These are phyloP conservation scores for Daphoenositta chrysoptera DNA, from an alignment of 2,113 vertebrate genomes.

Conservation along the genomic window DNA sequence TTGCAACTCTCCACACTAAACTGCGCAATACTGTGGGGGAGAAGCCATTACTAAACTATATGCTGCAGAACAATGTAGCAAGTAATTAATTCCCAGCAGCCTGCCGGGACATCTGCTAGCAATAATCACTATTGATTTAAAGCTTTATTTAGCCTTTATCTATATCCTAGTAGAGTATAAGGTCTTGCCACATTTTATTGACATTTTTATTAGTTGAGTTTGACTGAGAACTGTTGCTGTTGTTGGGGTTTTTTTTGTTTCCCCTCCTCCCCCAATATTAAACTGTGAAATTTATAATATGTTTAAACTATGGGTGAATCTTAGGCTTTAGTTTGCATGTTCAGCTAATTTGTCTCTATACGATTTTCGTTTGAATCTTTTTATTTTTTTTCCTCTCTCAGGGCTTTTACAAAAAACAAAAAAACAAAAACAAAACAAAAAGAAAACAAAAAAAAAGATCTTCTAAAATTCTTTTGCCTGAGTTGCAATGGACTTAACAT, in stretches of 20 bases:
- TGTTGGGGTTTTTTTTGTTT: slow-evolving; percentile 55
- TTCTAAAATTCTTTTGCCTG: slow-evolving; percentile 79
- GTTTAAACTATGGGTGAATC: slow-evolving; percentile 93
- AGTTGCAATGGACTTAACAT: slow-evolving; percentile 83
- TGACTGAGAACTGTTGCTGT: slow-evolving; percentile 75
- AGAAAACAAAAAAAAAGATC: slow-evolving; percentile 71
- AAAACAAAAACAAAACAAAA: background rate
- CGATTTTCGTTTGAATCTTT: slow-evolving; percentile 72
- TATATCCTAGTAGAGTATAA: slow-evolving; percentile 76
- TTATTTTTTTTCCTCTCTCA: slow-evolving; percentile 86
- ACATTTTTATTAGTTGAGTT: slow-evolving; percentile 80
- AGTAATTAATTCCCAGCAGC: slow-evolving; percentile 59
- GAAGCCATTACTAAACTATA: slow-evolving; percentile 85
- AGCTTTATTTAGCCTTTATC: slow-evolving; percentile 91
- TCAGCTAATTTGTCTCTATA: slow-evolving; percentile 86
- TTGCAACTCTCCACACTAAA: slow-evolving; percentile 82
- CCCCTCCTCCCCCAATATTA: slow-evolving; percentile 74
- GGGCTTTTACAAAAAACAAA: slow-evolving; percentile 86
- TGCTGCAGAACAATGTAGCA: slow-evolving; percentile 80
- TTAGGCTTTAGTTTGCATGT: slow-evolving; percentile 94
- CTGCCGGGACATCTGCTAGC: slow-evolving; percentile 75
- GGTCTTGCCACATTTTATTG: slow-evolving; percentile 80
- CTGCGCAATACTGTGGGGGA: slow-evolving; percentile 75
- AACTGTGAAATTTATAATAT: slow-evolving; percentile 95
- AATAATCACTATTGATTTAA: slow-evolving; percentile 91